Percentiles rank a stretch among this genome's conserved stretches.
phyloP scores from a whole-genome alignment of 2,113 vertebrate species.

The Trochalopteron elliotii region DNA sequence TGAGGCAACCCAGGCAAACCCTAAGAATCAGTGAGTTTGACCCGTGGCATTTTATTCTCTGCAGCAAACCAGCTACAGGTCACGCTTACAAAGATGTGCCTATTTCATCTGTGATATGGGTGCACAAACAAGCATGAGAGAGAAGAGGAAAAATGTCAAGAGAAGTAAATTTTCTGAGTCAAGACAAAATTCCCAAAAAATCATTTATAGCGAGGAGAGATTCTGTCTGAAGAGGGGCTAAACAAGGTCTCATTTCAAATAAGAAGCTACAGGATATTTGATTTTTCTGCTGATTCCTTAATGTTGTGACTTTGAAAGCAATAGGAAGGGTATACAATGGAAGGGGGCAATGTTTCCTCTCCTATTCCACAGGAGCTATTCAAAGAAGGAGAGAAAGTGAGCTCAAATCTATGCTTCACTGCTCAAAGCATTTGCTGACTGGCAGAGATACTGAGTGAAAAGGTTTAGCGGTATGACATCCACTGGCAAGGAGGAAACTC shows the following conservation, averaged over 20 bases:
- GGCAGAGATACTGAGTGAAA: background rate
- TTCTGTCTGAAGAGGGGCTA: background rate
- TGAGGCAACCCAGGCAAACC: background rate
- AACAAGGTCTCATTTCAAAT: background rate
- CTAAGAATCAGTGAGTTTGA: background rate
- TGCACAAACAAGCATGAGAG: background rate
- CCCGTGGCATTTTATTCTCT: background rate
- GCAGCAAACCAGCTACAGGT: background rate
- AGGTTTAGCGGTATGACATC: background rate
- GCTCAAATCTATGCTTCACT: background rate
- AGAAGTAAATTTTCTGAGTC: background rate
- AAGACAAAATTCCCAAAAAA: background rate
- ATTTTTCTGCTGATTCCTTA: background rate
- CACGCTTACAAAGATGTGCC: background rate
- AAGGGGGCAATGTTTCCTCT: background rate
- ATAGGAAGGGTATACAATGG: background rate
- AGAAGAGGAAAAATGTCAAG: background rate
- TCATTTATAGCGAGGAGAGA: background rate
- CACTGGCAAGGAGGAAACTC: background rate
- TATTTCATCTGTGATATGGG: background rate
- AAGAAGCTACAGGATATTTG: background rate
- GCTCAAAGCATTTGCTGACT: background rate
- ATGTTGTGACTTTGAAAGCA: background rate
- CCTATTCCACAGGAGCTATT: background rate
- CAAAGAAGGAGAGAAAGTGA: background rate